phyloP scores from a whole-genome alignment of 2,888 invertebrate genomes.

The Encarsia formosa region DNA sequence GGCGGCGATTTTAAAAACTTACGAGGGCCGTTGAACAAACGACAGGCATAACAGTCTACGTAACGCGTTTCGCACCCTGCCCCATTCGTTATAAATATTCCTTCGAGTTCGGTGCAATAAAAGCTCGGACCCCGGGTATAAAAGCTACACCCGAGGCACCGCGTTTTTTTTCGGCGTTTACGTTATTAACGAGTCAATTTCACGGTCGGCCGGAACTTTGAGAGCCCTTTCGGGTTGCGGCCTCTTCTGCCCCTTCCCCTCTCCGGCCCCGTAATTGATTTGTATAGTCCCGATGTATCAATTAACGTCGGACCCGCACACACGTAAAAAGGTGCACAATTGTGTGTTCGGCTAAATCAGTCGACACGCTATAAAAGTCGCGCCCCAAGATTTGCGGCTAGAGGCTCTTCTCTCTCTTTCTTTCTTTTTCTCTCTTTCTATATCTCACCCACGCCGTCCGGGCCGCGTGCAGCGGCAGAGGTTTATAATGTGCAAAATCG shows the following conservation, averaged over 20 bases:
- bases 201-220: slow-evolving; percentile 18
- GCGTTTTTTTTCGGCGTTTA: slow-evolving; percentile 9
- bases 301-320: slow-evolving; percentile 25
- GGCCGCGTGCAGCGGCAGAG: too few relatives aligned
- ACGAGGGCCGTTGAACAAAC: slow-evolving; percentile 12
- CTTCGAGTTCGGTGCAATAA: slow-evolving; percentile 1
- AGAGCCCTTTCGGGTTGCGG: not conserved
- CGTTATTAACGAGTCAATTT: slow-evolving; percentile 28
- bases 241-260: not conserved
- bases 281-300: slow-evolving; percentile 29
- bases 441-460: too few relatives aligned
- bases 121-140: not conserved
- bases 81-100: not conserved
- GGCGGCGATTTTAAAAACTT: slow-evolving; percentile 13
- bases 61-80: slow-evolving; percentile 4
- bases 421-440: too few relatives aligned
- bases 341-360: slow-evolving; percentile 31
- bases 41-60: slow-evolving; percentile 13
- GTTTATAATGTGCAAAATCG: too few relatives aligned
- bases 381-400: slow-evolving; percentile 28
- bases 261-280: slow-evolving; percentile 25
- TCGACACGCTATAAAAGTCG: slow-evolving; percentile 36
- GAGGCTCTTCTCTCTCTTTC: slow-evolving; percentile 18
- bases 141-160: slow-evolving; percentile 2
- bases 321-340: not conserved